Base-by-base conservation (phyloP, 1,140 invertebrate species). In the Pachypsylla venusta region DNA sequence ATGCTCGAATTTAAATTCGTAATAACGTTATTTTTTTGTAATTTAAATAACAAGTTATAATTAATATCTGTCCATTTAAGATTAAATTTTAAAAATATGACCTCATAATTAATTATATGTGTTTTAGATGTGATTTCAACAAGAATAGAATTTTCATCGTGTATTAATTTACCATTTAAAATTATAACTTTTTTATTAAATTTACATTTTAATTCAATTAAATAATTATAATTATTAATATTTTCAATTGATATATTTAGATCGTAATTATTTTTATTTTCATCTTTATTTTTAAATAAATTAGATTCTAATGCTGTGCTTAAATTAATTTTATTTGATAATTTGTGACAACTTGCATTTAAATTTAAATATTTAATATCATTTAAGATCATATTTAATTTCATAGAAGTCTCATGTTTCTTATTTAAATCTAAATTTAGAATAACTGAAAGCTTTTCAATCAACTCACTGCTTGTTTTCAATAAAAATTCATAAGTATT, bases 1-100 rank as follows among this genome's bases (percentile, higher is more conserved):
- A 48, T 48, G n/a, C 42, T 48, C 42, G 42, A 48, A 19, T 48
- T 48, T 4, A 48, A 19, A 48, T 48, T n/a, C 4, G 42, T 48
- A 22, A 48, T 22, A 7, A 48, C 5, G n/a, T n/a, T 48, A 22
- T 48, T 48, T 22, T 48, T 48, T n/a, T 48, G 42, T 19, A 48
- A 22, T 7, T 22, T n/a, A 19, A 48, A 48, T 10, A 48, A 19
- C 42, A 48, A n/a, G 22, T n/a, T 48, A 22, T 48, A 48, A 22
- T 48, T 48, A 3, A 48, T 5, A n/a, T n/a, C 16, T n/a, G 5
- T 48, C 42, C 42, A 48, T 5, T 19, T 5, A 48, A 48, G 16
- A 22, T 48, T 48, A 22, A 48, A 48, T 19, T 48, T 48, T 3
- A 48, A 22, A 22, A 48, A 48, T n/a, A 48, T 22, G 3, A 48